Base-by-base conservation (phyloP, 2,113 vertebrate species). In the Ammospiza caudacuta region DNA sequence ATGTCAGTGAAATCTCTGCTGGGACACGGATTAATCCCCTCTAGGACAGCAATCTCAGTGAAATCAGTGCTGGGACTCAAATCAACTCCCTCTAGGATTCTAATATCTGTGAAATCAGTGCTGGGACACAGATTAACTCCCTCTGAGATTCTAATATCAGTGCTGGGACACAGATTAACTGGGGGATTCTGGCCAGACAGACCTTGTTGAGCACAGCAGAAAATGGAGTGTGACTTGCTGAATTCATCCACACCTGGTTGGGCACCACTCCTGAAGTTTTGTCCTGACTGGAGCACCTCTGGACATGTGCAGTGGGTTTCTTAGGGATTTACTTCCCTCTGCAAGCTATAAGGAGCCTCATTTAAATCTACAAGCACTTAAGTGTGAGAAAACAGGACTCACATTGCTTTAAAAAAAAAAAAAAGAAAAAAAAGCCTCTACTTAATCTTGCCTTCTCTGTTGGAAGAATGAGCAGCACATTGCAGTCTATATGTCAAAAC, bases 381-480 rank as follows among this genome's bases (percentile, higher is more conserved):
- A 63, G 12, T 43, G 54, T 58, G 46, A 69, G 37, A 74, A 87
- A 83, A 51, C 11, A 69, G 17, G 28, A n/a, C 21, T 75, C 4
- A 0, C 15, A 9, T 11, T 39, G 8, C 2, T 0, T 37, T 41
- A 12, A 13, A 41, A 41, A 41, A 41, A 41, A 41, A 41, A 41
- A 41, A 13, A 6, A 41, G 5, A 41, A 41, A 41, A 15, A 41
- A 41, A 55, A 47, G 2, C 11, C 12, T 27, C 6, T 49, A 9
- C 5, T 80, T 69, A 9, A 5, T 33, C 2, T 35, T 92, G 20
- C 18, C 15, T 69, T 49, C 37, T 58, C 7, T 47, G 6, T 6
- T 33, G 33, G 33, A 64, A 87, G 54, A 82, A 47, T 4, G 13
- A 61, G 24, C 57, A 91, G 54, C 6, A 27, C 8, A 7, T 35